phyloP scores from a whole-genome alignment of 1,140 invertebrate genomes.

The Drosophila suzukii region DNA sequence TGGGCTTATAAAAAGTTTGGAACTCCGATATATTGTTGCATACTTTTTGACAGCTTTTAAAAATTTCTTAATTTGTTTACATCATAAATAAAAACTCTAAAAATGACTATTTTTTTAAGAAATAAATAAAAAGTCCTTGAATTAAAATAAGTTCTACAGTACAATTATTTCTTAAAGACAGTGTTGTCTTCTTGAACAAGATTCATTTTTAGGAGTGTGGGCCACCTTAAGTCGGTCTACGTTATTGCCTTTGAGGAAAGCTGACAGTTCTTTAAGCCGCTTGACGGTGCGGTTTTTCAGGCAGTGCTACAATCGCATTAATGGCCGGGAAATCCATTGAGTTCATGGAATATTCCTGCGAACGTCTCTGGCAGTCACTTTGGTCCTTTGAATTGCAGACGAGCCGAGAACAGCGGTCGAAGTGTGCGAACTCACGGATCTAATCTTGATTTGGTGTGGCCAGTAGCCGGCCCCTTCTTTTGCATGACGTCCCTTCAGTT shows the following conservation, averaged over 20 bases:
- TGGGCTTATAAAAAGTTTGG: too few species aligned
- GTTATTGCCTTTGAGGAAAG: constrained; percentile 20
- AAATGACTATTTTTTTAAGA: too few species aligned
- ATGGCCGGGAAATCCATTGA: constrained; percentile 32
- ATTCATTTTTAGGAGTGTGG: background rate
- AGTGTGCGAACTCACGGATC: constrained; percentile 3
- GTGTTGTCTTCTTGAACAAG: background rate
- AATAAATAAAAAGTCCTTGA: too few species aligned
- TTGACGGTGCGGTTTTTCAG: constrained; percentile 31
- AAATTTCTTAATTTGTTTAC: too few species aligned
- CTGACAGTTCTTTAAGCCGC: constrained; percentile 42
- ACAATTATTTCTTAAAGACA: background rate
- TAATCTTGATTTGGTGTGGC: constrained; percentile 4
- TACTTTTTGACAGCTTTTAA: too few species aligned
- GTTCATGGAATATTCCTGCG: constrained; percentile 33
- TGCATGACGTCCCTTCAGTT: constrained; percentile 3
- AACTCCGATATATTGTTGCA: too few species aligned
- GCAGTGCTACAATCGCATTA: constrained; percentile 38
- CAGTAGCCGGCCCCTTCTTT: constrained; percentile 1
- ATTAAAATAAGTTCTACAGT: too few species aligned
- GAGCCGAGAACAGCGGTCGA: background rate
- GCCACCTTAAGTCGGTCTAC: background rate
- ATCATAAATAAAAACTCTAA: too few species aligned
- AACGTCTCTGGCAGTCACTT: constrained; percentile 6
- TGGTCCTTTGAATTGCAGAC: background rate